These are phyloP conservation scores for Cryptomyrus ogoouensis DNA, from an alignment of 2,113 vertebrate genomes.

Conservation along the genomic window DNA sequence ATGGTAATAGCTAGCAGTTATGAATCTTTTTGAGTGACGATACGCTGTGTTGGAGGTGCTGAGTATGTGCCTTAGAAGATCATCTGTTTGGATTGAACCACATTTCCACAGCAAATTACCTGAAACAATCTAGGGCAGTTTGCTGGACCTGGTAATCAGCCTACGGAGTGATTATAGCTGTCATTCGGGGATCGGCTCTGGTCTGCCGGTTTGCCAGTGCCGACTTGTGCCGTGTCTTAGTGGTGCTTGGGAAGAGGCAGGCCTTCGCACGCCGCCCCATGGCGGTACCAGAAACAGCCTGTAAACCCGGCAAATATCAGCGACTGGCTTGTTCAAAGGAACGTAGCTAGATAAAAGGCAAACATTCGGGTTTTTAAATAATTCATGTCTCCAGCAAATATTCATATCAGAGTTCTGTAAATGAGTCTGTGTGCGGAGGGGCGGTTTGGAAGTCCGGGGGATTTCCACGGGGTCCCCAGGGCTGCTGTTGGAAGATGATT, in stretches of 20 bases:
- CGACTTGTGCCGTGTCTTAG: no score
- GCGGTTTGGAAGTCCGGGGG: not conserved
- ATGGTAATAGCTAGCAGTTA: not conserved
- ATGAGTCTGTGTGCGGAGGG: not conserved
- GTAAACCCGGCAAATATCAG: not conserved
- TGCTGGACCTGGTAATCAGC: not conserved
- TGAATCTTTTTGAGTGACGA: not conserved
- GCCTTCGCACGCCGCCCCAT: not conserved
- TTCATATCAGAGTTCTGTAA: not conserved
- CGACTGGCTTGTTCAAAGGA: not conserved
- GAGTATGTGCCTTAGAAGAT: not conserved
- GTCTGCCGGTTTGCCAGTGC: not conserved
- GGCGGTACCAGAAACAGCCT: not conserved
- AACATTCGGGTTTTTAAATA: conserved; percentile 14
- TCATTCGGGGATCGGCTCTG: not conserved
- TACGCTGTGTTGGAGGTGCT: not conserved
- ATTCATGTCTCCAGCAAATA: conserved; percentile 1
- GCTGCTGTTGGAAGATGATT: not conserved
- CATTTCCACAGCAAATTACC: not conserved
- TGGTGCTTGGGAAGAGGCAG: not conserved
- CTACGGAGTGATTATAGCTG: not conserved
- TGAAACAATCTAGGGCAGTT: not conserved
- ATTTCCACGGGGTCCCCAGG: not conserved
- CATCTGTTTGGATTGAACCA: not conserved
- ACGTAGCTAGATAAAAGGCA: not conserved